Evolutionary conservation across 2,888 invertebrate species (phyloP).

Genomic region (Cryptocheilus praepositus): DNA sequence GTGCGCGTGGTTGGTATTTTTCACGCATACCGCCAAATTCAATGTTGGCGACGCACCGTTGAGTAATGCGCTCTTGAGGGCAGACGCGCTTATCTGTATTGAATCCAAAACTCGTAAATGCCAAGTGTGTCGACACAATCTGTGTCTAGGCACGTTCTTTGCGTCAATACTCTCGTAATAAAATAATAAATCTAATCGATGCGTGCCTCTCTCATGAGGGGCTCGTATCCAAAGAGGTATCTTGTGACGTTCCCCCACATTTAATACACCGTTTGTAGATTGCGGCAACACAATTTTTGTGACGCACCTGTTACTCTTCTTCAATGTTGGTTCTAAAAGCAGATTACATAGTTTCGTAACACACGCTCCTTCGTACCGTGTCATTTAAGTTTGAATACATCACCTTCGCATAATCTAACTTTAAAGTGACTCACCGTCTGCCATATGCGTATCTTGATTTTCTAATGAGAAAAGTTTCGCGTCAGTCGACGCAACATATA

Average conservation of each 20-base stretch:
- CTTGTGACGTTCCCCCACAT: constrained; percentile 76
- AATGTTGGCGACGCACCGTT: constrained; percentile 76
- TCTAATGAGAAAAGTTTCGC: constrained; percentile 81
- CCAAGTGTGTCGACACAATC: constrained; percentile 82
- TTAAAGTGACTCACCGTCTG: constrained; percentile 30
- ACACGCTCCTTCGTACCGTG: constrained; percentile 19
- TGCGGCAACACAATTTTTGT: constrained; percentile 72
- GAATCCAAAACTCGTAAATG: constrained; percentile 80
- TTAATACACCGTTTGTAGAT: constrained; percentile 73
- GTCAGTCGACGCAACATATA: constrained; percentile 82
- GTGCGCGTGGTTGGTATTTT: constrained; percentile 82
- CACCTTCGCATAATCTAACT: too few relatives aligned
- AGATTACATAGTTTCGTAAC: constrained; percentile 13
- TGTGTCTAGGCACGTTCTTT: constrained; percentile 75
- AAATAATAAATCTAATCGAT: constrained; percentile 82
- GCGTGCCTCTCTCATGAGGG: constrained; percentile 80
- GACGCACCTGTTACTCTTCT: constrained; percentile 74
- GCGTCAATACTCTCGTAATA: constrained; percentile 81
- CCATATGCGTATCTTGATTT: constrained; percentile 43
- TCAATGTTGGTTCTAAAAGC: constrained; percentile 63
- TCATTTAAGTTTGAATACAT: background rate
- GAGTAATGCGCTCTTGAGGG: constrained; percentile 76
- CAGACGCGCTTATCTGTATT: constrained; percentile 77
- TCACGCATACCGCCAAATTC: constrained; percentile 82
- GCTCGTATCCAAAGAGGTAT: constrained; percentile 83